These are phyloP conservation scores for Pristionchus entomophagus DNA, from an alignment of 2,888 invertebrate genomes.

Conservation along the genomic window DNA sequence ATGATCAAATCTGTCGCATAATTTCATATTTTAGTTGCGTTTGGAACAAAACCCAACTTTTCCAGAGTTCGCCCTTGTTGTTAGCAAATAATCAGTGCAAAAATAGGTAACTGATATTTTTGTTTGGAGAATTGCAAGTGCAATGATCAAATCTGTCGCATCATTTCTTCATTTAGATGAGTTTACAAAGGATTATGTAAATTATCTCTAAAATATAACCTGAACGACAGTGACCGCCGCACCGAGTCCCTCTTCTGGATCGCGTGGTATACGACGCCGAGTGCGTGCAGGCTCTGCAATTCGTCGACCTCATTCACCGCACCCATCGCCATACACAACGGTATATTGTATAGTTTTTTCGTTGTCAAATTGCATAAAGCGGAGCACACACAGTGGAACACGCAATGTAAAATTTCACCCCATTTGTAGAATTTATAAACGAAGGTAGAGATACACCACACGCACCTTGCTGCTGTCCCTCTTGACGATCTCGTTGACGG, in stretches of 20 bases:
- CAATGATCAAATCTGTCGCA: too few relatives aligned
- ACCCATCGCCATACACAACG: not conserved
- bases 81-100: not conserved
- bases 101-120: not conserved
- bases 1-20: too few relatives aligned
- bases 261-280: constrained; percentile 46
- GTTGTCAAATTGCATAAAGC: not conserved
- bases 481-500: constrained; percentile 14
- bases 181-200: too few relatives aligned
- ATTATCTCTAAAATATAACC: not conserved
- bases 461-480: constrained; percentile 44
- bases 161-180: too few relatives aligned
- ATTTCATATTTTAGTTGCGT: too few relatives aligned
- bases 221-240: constrained; percentile 25
- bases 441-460: not conserved
- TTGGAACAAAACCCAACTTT: not conserved
- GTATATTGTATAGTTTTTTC: not conserved
- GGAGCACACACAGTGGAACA: not conserved
- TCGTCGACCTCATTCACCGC: not conserved
- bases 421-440: not conserved
- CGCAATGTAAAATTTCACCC: not conserved
- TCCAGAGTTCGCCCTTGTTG: too few relatives aligned
- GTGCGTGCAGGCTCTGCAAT: constrained; percentile 45
- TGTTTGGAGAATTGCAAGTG: too few relatives aligned
- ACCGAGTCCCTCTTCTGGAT: constrained; percentile 47